These are phyloP conservation scores for Cataglyphis livida DNA, from an alignment of 2,888 invertebrate genomes.

Conservation along the genomic window DNA sequence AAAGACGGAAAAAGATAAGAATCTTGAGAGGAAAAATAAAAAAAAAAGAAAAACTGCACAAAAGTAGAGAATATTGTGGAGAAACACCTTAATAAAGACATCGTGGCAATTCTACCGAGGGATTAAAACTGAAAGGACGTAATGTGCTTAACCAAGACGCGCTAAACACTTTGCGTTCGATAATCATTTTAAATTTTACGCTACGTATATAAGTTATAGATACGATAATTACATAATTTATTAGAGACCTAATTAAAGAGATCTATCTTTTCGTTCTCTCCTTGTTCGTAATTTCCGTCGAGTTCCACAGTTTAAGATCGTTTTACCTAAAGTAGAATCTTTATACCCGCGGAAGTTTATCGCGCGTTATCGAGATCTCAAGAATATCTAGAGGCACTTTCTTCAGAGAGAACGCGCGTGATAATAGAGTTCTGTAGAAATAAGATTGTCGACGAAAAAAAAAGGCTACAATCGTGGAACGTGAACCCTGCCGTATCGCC, in stretches of 20 bases:
- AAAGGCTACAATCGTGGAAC: slow-evolving; percentile 48
- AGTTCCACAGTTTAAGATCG: neutral
- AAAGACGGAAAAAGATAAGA: slow-evolving; percentile 44
- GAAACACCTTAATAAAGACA: slow-evolving; percentile 44
- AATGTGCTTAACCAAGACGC: slow-evolving; percentile 13
- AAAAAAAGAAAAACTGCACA: slow-evolving; percentile 2
- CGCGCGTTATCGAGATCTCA: slow-evolving; percentile 38
- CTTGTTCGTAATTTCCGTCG: neutral
- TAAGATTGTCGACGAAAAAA: slow-evolving; percentile 65
- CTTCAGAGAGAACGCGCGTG: slow-evolving; percentile 22
- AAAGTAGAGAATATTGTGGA: slow-evolving; percentile 49
- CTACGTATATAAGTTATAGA: neutral
- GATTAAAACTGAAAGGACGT: slow-evolving; percentile 29
- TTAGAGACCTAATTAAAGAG: neutral
- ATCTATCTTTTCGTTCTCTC: neutral
- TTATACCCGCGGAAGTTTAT: neutral
- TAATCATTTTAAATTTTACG: slow-evolving; percentile 11
- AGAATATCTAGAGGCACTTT: slow-evolving; percentile 54
- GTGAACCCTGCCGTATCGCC: slow-evolving; percentile 15
- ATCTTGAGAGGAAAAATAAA: slow-evolving; percentile 20
- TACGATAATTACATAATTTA: neutral
- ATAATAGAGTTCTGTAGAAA: slow-evolving; percentile 65
- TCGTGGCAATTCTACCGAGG: slow-evolving; percentile 22
- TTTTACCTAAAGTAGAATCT: slow-evolving; percentile 10
- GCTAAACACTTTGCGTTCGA: slow-evolving; percentile 6